These are phyloP conservation scores for Ecdyonurus torrentis DNA, from an alignment of 2,888 invertebrate genomes.

Conservation along the genomic window DNA sequence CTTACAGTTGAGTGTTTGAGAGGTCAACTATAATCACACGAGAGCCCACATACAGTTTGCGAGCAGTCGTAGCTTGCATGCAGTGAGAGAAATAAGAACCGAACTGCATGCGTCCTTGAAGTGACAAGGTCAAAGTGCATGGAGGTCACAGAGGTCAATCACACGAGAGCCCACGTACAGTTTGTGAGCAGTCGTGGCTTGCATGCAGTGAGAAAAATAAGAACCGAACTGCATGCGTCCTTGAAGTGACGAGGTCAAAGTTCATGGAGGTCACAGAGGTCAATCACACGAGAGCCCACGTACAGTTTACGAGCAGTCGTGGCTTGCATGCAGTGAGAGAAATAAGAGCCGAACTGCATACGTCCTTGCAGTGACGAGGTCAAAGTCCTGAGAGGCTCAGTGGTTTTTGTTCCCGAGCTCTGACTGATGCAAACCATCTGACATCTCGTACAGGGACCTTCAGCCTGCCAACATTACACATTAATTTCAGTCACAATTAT, in stretches of 20 bases:
- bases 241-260: too few relatives aligned
- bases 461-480: too few relatives aligned
- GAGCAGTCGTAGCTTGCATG: background rate
- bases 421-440: conserved; percentile 95
- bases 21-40: too few relatives aligned
- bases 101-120: conserved; percentile 64
- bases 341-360: conserved; percentile 65
- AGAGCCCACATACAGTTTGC: background rate
- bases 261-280: too few relatives aligned
- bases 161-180: background rate
- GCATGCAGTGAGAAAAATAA: conserved; percentile 35
- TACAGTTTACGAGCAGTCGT: background rate
- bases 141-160: too few relatives aligned
- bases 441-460: conserved; percentile 73
- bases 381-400: conserved; percentile 60
- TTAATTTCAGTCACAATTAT: too few relatives aligned
- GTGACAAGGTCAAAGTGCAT: too few relatives aligned
- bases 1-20: too few relatives aligned
- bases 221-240: conserved; percentile 71
- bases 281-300: background rate
- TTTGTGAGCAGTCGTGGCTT: background rate
- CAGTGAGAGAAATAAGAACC: conserved; percentile 51
- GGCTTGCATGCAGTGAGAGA: conserved; percentile 21
- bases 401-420: conserved; percentile 56
- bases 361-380: conserved; percentile 61